Evolutionary conservation across 2,888 invertebrate species (phyloP).

Genomic region (Alsophila aescularia): DNA sequence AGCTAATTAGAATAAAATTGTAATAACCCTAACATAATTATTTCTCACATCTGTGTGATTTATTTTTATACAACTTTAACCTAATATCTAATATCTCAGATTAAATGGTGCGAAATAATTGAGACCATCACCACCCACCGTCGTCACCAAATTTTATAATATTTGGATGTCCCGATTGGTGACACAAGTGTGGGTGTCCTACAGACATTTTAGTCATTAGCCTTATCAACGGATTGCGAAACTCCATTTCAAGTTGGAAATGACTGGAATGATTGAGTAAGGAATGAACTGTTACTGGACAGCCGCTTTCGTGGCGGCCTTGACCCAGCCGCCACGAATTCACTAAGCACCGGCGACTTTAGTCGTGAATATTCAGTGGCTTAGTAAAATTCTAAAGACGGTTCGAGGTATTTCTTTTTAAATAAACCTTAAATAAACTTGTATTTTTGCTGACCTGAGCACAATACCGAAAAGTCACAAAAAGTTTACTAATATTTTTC

Average conservation of each 20-base stretch:
- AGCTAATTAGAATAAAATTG: no score
- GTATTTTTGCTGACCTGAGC: no score
- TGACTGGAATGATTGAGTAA: conserved; percentile 28
- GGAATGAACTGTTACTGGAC: conserved; percentile 22
- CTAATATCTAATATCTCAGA: no score
- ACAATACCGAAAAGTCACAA: no score
- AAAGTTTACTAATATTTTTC: no score
- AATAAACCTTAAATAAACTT: no score
- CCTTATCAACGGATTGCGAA: conserved; percentile 24
- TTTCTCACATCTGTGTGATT: no score
- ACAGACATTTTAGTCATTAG: conserved; percentile 12
- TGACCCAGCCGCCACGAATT: conserved; percentile 22
- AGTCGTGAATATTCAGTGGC: conserved; percentile 9
- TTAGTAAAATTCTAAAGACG: conserved; percentile 3
- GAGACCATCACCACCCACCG: no score
- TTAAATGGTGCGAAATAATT: no score
- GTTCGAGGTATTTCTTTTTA: not conserved
- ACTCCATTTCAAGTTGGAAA: conserved; percentile 24
- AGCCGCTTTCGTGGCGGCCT: conserved; percentile 26
- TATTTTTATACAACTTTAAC: no score
- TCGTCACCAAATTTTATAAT: not conserved
- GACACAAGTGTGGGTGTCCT: not conserved
- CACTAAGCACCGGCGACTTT: conserved; percentile 7
- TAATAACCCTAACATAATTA: no score
- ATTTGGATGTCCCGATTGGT: not conserved